phyloP scores from a whole-genome alignment of 2,113 vertebrate species.

The Pitta sordida region DNA sequence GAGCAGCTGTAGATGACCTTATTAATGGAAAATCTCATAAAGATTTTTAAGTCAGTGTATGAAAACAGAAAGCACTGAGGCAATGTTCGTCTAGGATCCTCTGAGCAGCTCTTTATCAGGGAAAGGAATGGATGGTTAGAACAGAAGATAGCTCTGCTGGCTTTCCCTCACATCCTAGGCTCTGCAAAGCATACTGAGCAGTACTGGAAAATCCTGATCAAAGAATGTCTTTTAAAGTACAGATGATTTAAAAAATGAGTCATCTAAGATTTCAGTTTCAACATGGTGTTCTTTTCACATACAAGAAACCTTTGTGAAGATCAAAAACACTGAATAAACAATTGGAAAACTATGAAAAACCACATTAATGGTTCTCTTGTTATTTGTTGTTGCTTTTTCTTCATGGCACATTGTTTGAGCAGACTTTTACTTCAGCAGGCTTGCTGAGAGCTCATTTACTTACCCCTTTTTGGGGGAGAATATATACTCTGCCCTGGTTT shows the following conservation, averaged over 20 bases:
- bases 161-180: not conserved
- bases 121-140: not conserved
- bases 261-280: not conserved
- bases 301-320: not conserved
- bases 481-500: not conserved
- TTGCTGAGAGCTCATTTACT: not conserved
- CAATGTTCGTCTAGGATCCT: not conserved
- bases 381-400: not conserved
- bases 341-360: not conserved
- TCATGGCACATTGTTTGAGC: not conserved
- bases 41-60: not conserved
- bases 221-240: not conserved
- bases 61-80: not conserved
- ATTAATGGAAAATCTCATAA: not conserved
- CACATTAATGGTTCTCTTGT: not conserved
- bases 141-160: not conserved
- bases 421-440: not conserved
- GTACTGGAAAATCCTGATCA: not conserved
- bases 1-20: not conserved
- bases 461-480: not conserved
- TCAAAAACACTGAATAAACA: not conserved
- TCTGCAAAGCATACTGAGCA: not conserved
- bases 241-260: not conserved
- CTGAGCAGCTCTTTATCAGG: not conserved
- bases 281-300: not conserved